These are phyloP conservation scores for Pelmatolapia mariae DNA, from an alignment of 2,113 vertebrate species.

Conservation along the genomic window DNA sequence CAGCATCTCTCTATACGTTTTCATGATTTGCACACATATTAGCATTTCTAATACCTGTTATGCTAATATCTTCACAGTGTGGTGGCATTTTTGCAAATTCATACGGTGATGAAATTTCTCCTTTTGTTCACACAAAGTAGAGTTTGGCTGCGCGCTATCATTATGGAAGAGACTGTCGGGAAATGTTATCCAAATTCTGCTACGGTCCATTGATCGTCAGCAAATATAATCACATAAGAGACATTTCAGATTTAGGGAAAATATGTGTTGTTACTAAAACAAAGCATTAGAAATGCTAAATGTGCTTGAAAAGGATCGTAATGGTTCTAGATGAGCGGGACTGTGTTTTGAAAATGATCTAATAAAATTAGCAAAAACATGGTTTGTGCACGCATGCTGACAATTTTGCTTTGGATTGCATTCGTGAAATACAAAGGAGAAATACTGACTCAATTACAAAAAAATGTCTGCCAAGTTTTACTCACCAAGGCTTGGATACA, in stretches of 20 bases:
- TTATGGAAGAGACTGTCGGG: constrained; percentile 2
- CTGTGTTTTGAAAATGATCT: background rate
- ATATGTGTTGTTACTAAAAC: background rate
- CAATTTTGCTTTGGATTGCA: background rate
- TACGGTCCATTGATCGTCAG: constrained; percentile 39
- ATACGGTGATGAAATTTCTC: constrained; percentile 15
- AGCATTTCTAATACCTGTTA: constrained; percentile 2
- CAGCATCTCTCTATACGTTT: constrained; percentile 10
- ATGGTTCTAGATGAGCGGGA: background rate
- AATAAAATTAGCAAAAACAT: background rate
- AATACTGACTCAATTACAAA: background rate
- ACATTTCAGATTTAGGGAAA: background rate
- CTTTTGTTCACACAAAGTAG: background rate
- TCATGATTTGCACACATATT: background rate
- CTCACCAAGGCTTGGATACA: background rate
- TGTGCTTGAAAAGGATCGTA: background rate
- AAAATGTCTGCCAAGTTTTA: background rate
- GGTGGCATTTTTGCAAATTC: background rate
- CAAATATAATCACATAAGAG: constrained; percentile 39
- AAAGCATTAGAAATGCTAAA: background rate
- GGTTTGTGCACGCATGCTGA: background rate
- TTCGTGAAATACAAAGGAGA: background rate
- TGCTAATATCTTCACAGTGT: constrained; percentile 8
- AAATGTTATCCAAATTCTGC: constrained; percentile 33
- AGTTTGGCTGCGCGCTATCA: background rate